phyloP scores from a whole-genome alignment of 2,888 invertebrate genomes.

The Mellilla xanthometata region DNA sequence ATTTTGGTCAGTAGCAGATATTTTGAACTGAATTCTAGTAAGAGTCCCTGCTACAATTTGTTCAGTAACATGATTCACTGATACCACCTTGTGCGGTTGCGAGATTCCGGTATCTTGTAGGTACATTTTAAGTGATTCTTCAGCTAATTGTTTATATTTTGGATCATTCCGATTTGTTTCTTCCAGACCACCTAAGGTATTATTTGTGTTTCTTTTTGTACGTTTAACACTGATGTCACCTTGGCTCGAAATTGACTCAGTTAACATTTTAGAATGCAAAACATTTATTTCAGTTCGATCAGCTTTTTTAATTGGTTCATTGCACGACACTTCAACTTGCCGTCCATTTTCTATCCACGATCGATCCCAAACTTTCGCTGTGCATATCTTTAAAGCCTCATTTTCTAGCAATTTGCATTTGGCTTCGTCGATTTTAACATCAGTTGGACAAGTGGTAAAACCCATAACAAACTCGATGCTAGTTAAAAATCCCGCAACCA shows the following conservation, averaged over 20 bases:
- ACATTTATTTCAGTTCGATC: too few species aligned
- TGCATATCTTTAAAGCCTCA: conserved; percentile 51
- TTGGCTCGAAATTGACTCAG: too few species aligned
- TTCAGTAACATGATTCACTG: background rate
- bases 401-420: conserved; percentile 51
- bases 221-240: too few species aligned
- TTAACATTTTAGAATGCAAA: too few species aligned
- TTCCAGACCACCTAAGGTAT: conserved; percentile 25
- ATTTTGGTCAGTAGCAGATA: conserved; percentile 71
- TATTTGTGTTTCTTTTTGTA: conserved; percentile 22
- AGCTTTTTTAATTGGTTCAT: conserved; percentile 24
- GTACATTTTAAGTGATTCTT: conserved; percentile 40
- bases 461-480: conserved; percentile 83
- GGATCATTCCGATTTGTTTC: conserved; percentile 20
- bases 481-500: conserved; percentile 80
- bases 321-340: conserved; percentile 59
- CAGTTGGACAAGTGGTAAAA: conserved; percentile 76
- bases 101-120: conserved; percentile 18
- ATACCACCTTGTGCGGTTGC: conserved; percentile 7
- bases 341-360: conserved; percentile 80
- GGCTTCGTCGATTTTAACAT: conserved; percentile 36
- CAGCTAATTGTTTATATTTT: conserved; percentile 32
- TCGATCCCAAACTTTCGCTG: conserved; percentile 76
- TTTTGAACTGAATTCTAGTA: conserved; percentile 9
- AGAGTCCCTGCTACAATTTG: background rate